Percentiles rank a stretch among this genome's conserved stretches.
Conservation (phyloP, 2,888 invertebrate species). For the Chromoteleia sp. region DNA sequence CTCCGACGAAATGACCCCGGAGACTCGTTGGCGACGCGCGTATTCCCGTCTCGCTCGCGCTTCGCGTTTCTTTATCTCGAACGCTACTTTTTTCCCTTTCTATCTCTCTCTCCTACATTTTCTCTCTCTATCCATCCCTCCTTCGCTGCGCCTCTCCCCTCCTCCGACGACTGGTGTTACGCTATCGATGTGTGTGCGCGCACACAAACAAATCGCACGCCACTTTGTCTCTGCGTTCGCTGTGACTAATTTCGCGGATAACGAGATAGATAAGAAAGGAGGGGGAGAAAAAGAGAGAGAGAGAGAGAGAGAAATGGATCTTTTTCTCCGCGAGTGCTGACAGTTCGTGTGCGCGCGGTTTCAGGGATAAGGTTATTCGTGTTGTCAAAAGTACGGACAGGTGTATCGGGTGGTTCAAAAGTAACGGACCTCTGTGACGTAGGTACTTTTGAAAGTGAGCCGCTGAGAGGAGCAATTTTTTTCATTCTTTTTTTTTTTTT, state of each 20-base stretch:
- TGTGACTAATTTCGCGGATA: constrained; percentile 54
- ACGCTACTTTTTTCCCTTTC: constrained; percentile 20
- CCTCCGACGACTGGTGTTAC: constrained; percentile 7
- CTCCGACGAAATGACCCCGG: constrained; percentile 53
- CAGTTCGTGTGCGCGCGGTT: constrained; percentile 44
- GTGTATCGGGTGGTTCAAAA: constrained; percentile 18
- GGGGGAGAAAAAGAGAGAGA: neutral
- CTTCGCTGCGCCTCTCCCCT: neutral
- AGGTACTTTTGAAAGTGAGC: constrained; percentile 25
- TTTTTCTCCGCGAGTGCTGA: constrained; percentile 34
- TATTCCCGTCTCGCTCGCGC: constrained; percentile 30
- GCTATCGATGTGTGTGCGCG: constrained; percentile 41
- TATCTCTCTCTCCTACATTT: constrained; percentile 11
- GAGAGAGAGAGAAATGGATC: constrained; percentile 3
- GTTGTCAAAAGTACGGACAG: constrained; percentile 40
- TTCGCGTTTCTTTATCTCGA: constrained; percentile 12
- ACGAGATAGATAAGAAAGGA: constrained; percentile 33
- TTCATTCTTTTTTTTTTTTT: neutral
- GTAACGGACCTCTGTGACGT: constrained; percentile 29
- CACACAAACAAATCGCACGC: constrained; percentile 41
- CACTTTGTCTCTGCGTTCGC: constrained; percentile 50
- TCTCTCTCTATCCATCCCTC: neutral
- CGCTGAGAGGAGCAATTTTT: neutral
- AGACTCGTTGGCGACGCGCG: constrained; percentile 65
- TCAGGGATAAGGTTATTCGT: constrained; percentile 52